Evolutionary conservation across 2,888 invertebrate species (phyloP).

Genomic region (Barypeithes pellucidus): DNA sequence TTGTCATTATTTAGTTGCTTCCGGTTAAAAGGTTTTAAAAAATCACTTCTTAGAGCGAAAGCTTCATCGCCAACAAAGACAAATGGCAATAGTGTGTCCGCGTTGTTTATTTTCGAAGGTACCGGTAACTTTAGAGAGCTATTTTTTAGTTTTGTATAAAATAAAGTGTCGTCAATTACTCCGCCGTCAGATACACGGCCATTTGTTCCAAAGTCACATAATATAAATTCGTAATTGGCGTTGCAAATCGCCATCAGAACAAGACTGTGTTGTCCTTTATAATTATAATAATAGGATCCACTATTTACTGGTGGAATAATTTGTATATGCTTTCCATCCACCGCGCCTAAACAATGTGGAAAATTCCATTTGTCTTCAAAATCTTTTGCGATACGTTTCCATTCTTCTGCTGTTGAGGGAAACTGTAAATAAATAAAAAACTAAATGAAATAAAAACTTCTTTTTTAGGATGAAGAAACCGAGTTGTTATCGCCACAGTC

Average conservation of each 20-base stretch:
- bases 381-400: constrained; percentile 20
- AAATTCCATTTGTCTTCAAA: constrained; percentile 37
- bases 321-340: constrained; percentile 34
- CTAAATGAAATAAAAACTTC: background rate
- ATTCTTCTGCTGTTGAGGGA: constrained; percentile 20
- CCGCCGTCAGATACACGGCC: constrained; percentile 32
- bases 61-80: constrained; percentile 50
- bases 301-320: constrained; percentile 15
- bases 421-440: constrained; percentile 8
- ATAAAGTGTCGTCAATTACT: constrained; percentile 24
- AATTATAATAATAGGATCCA: constrained; percentile 36
- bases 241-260: constrained; percentile 40
- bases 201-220: constrained; percentile 25
- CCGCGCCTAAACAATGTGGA: constrained; percentile 34
- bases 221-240: constrained; percentile 38
- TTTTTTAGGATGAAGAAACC: no score
- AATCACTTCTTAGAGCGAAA: constrained; percentile 39
- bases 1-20: constrained; percentile 19
- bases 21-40: constrained; percentile 46
- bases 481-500: no score
- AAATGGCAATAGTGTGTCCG: constrained; percentile 29
- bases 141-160: constrained; percentile 26
- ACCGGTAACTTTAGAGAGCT: constrained; percentile 33
- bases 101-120: background rate
- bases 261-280: constrained; percentile 31